Evolutionary conservation across 1,140 invertebrate genomes (phyloP).

Genomic region (Arctopsyche grandis): DNA sequence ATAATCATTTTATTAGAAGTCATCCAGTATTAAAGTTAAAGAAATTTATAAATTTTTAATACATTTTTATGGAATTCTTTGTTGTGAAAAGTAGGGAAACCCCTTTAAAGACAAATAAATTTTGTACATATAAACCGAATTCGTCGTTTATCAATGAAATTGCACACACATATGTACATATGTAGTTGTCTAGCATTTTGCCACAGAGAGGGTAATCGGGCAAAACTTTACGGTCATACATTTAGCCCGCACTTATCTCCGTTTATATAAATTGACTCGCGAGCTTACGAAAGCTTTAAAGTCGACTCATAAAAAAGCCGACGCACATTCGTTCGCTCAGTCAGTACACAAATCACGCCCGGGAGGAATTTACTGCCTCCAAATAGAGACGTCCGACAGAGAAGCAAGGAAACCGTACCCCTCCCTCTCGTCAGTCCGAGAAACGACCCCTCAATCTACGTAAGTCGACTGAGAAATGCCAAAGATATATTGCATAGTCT

Average conservation of each 20-base stretch:
- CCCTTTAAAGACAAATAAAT: no score
- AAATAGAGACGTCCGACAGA: constrained; percentile 16
- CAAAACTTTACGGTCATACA: constrained; percentile 41
- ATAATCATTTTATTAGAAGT: no score
- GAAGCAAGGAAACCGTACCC: neutral
- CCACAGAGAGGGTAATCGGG: neutral
- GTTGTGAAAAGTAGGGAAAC: no score
- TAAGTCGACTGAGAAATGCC: constrained; percentile 2
- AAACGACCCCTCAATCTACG: neutral
- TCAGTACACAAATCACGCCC: constrained; percentile 46
- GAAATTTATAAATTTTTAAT: no score
- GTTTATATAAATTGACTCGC: constrained; percentile 50
- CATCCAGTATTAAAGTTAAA: no score
- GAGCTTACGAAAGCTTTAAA: constrained; percentile 48
- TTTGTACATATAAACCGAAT: no score
- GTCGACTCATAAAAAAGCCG: constrained; percentile 48
- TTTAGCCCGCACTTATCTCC: constrained; percentile 48
- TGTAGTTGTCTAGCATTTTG: no score
- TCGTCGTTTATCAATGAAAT: no score
- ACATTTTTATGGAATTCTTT: no score
- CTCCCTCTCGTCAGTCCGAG: neutral
- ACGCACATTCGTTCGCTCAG: constrained; percentile 45
- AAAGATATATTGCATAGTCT: constrained; percentile 8
- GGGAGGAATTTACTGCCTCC: constrained; percentile 43
- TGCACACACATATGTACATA: no score